Base-by-base conservation (phyloP, 2,888 invertebrate species). In the Andrena haemorrhoa region DNA sequence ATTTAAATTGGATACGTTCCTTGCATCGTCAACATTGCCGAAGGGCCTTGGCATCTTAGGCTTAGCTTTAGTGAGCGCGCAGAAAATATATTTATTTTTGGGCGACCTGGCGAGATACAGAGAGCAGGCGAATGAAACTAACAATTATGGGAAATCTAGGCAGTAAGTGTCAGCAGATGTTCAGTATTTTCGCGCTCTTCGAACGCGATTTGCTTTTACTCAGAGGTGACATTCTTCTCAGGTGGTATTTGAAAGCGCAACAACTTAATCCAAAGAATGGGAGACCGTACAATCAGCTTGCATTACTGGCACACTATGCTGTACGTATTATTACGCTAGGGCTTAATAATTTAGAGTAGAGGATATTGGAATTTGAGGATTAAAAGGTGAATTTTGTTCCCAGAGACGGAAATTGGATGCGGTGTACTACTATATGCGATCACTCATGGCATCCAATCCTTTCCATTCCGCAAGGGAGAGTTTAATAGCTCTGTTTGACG, bases 371-470 rank as follows among this genome's bases (percentile, higher is more conserved):
- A 23, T 80, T 26, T 64, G 16, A 60, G 8, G 10, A 53, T n/a
- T 65, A 4, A 12, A 29, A 41, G 8, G 5, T 60, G 2, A 65
- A 10, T 64, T 31, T 35, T 49, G 5, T 75, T 95, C 96, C 70
- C 94, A 98, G 98, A 97, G 97, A 94, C 96, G 98, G 92, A 98
- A 98, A 95, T 95, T 99, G 86, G 99, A 99, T 94, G 98, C 98
- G n/a, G 98, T 99, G 6, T 99, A 98, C 94, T 98, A 97, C 94
- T 98, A 98, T 93, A 98, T 98, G 97, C 96, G 99, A 90, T 98
- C 98, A 94, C 95, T 99, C 89, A 97, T 98, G 96, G 97, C 98
- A 76, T 98, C 98, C 58, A 98, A 98, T 95, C 98, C 98, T 1
- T 97, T 98, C 92, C 96, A 97, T 86, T 98, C 98, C 0, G 98